Base-by-base conservation (phyloP, 2,113 vertebrate species). In the Myocastor coypus region DNA sequence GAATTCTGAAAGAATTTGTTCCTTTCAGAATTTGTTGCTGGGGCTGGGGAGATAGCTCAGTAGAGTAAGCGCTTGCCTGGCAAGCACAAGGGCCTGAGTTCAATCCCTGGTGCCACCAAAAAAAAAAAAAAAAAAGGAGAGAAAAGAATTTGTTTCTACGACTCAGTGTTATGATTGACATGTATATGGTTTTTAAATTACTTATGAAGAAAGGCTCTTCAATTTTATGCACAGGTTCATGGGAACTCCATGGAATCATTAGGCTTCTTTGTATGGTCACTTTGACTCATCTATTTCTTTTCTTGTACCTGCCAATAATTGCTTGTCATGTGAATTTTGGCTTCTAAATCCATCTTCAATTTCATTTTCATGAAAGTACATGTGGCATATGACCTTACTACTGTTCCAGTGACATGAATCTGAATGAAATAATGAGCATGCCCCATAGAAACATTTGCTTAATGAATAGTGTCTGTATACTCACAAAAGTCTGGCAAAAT, bases 351-450 rank as follows among this genome's bases (percentile, higher is more conserved):
- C 42, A 57, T 46, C 73, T 90, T 83, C 64, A 50, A 71, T n/a
- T 94, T 88, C 73, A 89, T 73, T 82, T 85, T 82, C 52, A 89
- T 50, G 19, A 90, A 93, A 94, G 37, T 8, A 77, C 68, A 71
- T 75, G 8, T 32, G 40, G 59, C 16, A 71, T 26, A 28, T 20
- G 14, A 63, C 61, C 34, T 93, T 87, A 68, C 7, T 28, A 37
- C 75, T 89, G 24, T 85, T 66, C 55, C 8, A 80, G 26, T 16
- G 22, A 83, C 73, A 28, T 16, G 28, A 83, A 75, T 66, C 68
- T 82, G 42, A 85, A 68, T 64, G 59, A 93, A 89, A 91, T 85
- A 68, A 71, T 28, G 73, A 89, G 52, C 12, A 34, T 92, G 17
- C 10, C 64, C 40, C 50, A 10, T 91, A 68, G 55, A 86, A 82